Base-by-base conservation (phyloP, 2,888 invertebrate species). In the Pollenia griseotomentosa region DNA sequence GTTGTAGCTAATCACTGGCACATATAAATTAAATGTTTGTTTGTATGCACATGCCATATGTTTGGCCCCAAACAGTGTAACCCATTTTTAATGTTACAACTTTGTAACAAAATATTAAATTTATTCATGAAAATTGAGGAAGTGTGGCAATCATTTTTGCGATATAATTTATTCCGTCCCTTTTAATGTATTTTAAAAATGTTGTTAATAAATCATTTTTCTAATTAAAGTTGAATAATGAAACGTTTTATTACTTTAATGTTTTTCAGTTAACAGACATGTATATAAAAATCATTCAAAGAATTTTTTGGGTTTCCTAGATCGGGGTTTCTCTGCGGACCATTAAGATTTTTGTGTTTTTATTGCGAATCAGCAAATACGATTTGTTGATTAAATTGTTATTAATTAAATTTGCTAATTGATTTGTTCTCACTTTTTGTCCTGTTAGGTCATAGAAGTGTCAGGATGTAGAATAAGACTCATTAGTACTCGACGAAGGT, bases 121-220 rank as follows among this genome's bases (percentile, higher is more conserved):
- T 51, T 53, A 53, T 59, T 51, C 51, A 10, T 51, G 42, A 51
- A 70, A 16, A 78, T 68, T 68, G 48, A 46, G 78, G 68, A 78
- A 78, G 59, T 78, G 57, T 66, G 55, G 14, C 68, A 59, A 59
- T 7, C 8, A 2, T 66, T 16, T n/a, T 10, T 23, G 42, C 33
- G 44, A 65, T 23, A 23, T 7, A 14, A 2, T 44, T 73, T 23
- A 63, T 53, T 14, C 12, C 8, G 19, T 7, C 9, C 9, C 23
- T 46, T 57, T n/a, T 46, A 33, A 33, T 33, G 0, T 33, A 14
- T 10, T 8, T 66, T 55, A 3, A 33, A 9, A 23, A n/a, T 44
- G 23, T 23, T 55, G 6, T 77, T 44, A 12, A 40, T 42, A 46
- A 77, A 65, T 61, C 53, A 65, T 53, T 53, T 65, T 23, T 61